Base-by-base conservation (phyloP, 2,113 vertebrate genomes). In the Pterocles burchelli region DNA sequence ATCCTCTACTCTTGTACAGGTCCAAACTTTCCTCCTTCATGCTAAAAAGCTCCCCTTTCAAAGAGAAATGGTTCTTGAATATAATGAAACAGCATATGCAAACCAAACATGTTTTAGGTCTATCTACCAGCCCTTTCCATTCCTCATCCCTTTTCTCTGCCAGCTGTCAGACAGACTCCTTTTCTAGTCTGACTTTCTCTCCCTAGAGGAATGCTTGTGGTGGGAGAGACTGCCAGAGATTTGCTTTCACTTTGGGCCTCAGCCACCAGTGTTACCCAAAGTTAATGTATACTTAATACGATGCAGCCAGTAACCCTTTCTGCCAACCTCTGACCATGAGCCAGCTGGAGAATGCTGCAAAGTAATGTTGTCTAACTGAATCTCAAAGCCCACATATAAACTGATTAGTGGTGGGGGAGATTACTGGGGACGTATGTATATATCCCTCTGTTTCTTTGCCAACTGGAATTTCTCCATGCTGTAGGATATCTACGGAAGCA, bases 401-500 rank as follows among this genome's bases (percentile, higher is more conserved):
- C 52, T 91, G 90, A 93, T 94, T 88, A 95, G 85, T 8, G 29
- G 57, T 57, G 74, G 52, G 24, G 72, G 85, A 97, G 78, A 91
- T 88, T 90, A 62, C 67, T 65, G 19, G 78, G 29, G 22, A 70
- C 51, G 75, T 79, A 90, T 79, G 76, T 33, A 49, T 88, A 78
- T 93, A 82, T 48, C 70, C 65, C 48, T 76, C 54, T 92, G 79
- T 80, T 80, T 86, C 85, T 46, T 21, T 87, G 93, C 90, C 95
- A 96, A 41, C 36, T 97, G 93, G 88, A 91, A 88, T 71, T 71
- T 48, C 36, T 93, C 92, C 90, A 75, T 81, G 25, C 80, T 78
- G 80, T 86, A 92, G 48, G 57, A 78, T 96, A 95, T 94, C 90
- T 88, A 36, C 0, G 7, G 85, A 88, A 93, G 82, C 75, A 86